A percentile compares a stretch with the other conserved stretches of the same genome.
Evolutionary conservation across 2,113 vertebrate genomes (phyloP).

Genomic region (Mobula hypostoma): DNA sequence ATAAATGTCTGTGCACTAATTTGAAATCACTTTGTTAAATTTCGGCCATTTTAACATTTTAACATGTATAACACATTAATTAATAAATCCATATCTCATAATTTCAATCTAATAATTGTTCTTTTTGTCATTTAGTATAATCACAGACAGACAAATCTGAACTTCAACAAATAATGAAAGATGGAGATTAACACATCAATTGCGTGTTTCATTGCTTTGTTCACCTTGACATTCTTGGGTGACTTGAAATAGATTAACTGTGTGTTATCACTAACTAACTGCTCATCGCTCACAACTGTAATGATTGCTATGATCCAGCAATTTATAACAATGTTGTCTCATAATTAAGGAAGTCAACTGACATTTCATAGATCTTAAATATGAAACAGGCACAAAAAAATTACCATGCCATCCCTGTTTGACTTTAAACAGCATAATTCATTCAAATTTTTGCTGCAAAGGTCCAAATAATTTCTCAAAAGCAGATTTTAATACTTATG

Average conservation of each 20-base stretch:
- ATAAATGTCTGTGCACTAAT: not conserved
- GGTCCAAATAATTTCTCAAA: not conserved
- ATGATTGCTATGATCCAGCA: not conserved
- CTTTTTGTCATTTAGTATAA: not conserved
- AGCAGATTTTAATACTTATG: not conserved
- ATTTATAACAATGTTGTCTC: not conserved
- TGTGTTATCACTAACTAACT: not conserved
- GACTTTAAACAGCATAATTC: not conserved
- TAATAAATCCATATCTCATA: not conserved
- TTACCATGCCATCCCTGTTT: not conserved
- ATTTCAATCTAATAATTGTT: not conserved
- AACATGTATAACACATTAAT: not conserved
- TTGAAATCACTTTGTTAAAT: not conserved
- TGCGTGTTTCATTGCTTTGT: not conserved
- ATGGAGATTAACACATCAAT: not conserved
- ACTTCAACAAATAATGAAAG: not conserved
- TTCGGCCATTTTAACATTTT: not conserved
- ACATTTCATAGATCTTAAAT: not conserved
- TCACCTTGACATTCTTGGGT: not conserved
- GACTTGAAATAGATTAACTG: not conserved
- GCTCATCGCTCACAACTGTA: not conserved
- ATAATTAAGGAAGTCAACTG: not conserved
- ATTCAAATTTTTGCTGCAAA: not conserved
- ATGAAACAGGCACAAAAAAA: not conserved
- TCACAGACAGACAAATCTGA: not conserved